These are phyloP conservation scores for Microtus pennsylvanicus DNA, from an alignment of 2,113 vertebrate species.

Conservation along the genomic window DNA sequence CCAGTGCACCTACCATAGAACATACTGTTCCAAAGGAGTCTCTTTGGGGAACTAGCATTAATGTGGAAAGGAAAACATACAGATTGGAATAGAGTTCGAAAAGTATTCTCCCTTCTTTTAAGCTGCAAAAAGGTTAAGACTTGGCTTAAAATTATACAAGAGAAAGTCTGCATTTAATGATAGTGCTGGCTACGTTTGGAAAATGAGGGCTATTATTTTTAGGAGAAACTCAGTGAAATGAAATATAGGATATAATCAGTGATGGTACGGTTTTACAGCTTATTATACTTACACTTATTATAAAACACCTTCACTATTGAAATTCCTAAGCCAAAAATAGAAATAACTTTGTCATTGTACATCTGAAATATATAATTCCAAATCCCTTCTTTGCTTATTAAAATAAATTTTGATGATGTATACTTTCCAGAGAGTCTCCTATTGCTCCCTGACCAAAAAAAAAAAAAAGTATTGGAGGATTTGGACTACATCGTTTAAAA, in stretches of 20 bases:
- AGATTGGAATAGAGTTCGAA: not conserved
- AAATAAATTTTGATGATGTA: constrained; percentile 45
- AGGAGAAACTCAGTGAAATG: constrained; percentile 41
- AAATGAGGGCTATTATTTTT: constrained; percentile 51
- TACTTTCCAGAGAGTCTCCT: constrained; percentile 60
- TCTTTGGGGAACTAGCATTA: not conserved
- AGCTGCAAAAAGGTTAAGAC: constrained; percentile 10
- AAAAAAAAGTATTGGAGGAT: constrained; percentile 6
- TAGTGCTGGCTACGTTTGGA: not conserved
- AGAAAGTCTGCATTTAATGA: constrained; percentile 8
- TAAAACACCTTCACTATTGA: constrained; percentile 60
- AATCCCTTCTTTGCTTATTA: not conserved
- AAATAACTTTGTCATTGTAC: constrained; percentile 39
- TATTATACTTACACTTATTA: not conserved
- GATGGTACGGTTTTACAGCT: constrained; percentile 25
- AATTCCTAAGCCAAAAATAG: constrained; percentile 64
- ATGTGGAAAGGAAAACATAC: not conserved
- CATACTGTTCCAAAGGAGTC: not conserved
- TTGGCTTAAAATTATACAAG: constrained; percentile 28
- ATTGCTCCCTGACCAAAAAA: constrained; percentile 19
- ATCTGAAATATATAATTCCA: constrained; percentile 49
- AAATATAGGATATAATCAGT: constrained; percentile 40
- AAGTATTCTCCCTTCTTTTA: not conserved
- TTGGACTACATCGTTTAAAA: constrained; percentile 42
- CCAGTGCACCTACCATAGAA: not conserved